Percentiles rank a stretch among this genome's conserved stretches.
Conservation (phyloP, 2,113 vertebrate species). For the Phalacrocorax aristotelis region DNA sequence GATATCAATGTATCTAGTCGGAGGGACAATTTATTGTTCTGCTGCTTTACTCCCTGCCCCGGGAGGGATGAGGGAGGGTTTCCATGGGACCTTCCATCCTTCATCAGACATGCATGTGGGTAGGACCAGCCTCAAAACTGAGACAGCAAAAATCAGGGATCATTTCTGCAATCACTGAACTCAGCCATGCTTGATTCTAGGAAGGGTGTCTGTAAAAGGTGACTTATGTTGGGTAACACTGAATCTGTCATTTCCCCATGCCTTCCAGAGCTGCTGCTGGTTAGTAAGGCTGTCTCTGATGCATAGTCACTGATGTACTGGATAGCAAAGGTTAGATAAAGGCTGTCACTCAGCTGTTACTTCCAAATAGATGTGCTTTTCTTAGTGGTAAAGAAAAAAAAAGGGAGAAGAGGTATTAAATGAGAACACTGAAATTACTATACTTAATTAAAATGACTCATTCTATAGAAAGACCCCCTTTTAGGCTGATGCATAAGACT, state of each 20-base stretch:
- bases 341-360: neutral
- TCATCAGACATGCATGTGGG: rapidly evolving
- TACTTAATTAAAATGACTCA: neutral
- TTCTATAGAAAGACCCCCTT: neutral
- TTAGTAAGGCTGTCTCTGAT: neutral
- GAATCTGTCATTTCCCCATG: neutral
- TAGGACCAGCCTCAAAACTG: neutral
- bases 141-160: neutral
- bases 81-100: neutral
- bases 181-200: neutral
- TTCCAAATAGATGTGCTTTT: neutral
- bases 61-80: neutral
- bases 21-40: neutral
- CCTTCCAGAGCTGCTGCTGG: neutral
- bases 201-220: neutral
- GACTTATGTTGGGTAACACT: neutral
- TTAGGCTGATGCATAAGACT: neutral
- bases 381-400: neutral
- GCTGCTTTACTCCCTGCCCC: neutral
- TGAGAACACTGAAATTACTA: neutral
- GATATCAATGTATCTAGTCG: too few relatives aligned
- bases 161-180: neutral
- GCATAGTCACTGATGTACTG: neutral
- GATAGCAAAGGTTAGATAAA: neutral
- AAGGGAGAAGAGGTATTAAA: neutral